Conservation (phyloP, 2,888 invertebrate genomes). For the Pseudanteris insignis region DNA sequence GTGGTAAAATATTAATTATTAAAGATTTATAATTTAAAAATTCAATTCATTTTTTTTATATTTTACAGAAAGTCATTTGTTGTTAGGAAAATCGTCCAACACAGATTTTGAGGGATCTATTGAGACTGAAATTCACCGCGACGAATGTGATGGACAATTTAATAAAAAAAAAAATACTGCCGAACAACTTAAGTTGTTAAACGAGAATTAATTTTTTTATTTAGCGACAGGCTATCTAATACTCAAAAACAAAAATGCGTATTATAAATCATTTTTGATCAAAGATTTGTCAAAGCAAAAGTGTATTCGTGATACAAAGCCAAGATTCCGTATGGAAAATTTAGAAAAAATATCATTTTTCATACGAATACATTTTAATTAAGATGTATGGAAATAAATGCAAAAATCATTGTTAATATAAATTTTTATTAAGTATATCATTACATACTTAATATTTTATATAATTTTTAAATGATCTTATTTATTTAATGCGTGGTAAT, state of each 20-base stretch:
- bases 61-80: constrained; percentile 16
- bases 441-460: too few species aligned
- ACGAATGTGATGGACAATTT: constrained; percentile 9
- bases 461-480: too few species aligned
- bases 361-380: too few species aligned
- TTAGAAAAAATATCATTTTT: too few species aligned
- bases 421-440: too few species aligned
- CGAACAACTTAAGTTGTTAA: constrained; percentile 27
- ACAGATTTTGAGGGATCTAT: neutral
- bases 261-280: constrained; percentile 8
- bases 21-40: too few species aligned
- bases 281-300: constrained; percentile 3
- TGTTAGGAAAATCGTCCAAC: constrained; percentile 5
- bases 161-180: constrained; percentile 14
- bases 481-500: neutral
- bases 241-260: constrained; percentile 8
- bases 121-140: constrained; percentile 7
- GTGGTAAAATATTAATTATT: too few species aligned
- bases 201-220: constrained; percentile 16
- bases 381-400: too few species aligned
- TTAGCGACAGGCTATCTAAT: constrained; percentile 15
- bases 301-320: constrained; percentile 4
- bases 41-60: neutral
- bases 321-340: neutral
- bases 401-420: too few species aligned